phyloP scores from a whole-genome alignment of 2,797 vertebrate genomes.

The Poliocrania exsul region DNA sequence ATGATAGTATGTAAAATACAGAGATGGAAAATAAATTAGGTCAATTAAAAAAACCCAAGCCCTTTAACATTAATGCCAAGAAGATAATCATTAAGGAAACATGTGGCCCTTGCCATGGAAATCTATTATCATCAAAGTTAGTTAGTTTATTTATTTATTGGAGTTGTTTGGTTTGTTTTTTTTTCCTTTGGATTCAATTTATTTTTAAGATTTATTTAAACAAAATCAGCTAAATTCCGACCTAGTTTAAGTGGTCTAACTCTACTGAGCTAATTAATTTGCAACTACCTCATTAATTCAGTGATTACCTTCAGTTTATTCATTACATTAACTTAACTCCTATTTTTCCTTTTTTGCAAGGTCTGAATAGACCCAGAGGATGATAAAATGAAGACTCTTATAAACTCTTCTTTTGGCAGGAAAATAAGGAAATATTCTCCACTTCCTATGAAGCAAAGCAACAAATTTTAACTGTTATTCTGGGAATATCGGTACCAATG shows the following conservation, averaged over 20 bases:
- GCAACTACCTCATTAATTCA: constrained; percentile 43
- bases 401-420: background rate
- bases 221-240: background rate
- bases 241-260: background rate
- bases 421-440: background rate
- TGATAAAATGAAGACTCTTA: background rate
- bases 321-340: constrained; percentile 1
- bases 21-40: background rate
- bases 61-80: background rate
- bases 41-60: background rate
- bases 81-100: background rate
- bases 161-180: background rate
- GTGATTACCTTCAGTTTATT: constrained; percentile 45
- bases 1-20: background rate
- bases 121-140: background rate
- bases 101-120: background rate
- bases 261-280: constrained; percentile 19
- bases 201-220: constrained; percentile 3
- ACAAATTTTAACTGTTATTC: background rate
- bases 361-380: background rate
- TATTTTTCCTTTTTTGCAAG: background rate
- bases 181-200: background rate
- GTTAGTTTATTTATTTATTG: background rate
- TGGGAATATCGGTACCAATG: background rate
- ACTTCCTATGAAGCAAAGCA: background rate